A percentile compares a stretch with the other conserved stretches of the same genome.
phyloP scores from a whole-genome alignment of 1,140 invertebrate genomes.

The Cyrtorhinus lividipennis region DNA sequence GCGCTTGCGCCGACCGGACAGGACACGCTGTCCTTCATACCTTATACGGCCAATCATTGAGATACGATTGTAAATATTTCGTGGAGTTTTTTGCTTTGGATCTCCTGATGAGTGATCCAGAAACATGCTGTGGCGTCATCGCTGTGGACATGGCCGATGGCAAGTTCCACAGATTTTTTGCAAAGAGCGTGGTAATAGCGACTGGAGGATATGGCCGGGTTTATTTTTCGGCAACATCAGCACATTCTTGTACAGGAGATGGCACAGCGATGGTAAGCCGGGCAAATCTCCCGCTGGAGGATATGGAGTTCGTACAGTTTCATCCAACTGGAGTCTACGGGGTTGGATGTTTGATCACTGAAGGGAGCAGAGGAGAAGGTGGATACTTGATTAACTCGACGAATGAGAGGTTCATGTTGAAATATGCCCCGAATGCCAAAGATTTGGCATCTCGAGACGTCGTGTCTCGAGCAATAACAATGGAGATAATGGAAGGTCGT shows the following conservation, averaged over 20 bases:
- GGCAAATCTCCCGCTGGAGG: conserved; percentile 55
- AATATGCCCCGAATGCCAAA: conserved; percentile 72
- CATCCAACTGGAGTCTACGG: conserved; percentile 56
- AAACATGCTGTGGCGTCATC: conserved; percentile 51
- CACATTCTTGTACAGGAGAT: conserved; percentile 76
- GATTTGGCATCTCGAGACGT: conserved; percentile 75
- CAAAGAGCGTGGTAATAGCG: conserved; percentile 54
- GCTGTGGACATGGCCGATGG: conserved; percentile 68
- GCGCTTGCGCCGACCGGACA: conserved; percentile 35
- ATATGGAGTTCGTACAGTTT: conserved; percentile 81
- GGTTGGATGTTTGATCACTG: conserved; percentile 72
- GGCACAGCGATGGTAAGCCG: conserved; percentile 62
- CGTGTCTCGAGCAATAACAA: conserved; percentile 65
- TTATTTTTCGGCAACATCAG: conserved; percentile 72
- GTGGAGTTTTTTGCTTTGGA: conserved; percentile 74
- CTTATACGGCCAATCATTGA: conserved; percentile 61
- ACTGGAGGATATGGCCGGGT: conserved; percentile 51
- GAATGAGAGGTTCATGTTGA: conserved; percentile 74
- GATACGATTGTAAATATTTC: conserved; percentile 67
- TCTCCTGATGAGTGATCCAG: conserved; percentile 54
- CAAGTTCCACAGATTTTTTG: conserved; percentile 57
- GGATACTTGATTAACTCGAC: conserved; percentile 66
- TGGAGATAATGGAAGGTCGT: conserved; percentile 68
- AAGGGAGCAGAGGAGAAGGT: conserved; percentile 64
- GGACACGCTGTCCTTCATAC: conserved; percentile 72